A percentile compares a stretch with the other conserved stretches of the same genome.
Evolutionary conservation across 2,888 invertebrate genomes (phyloP).

Genomic region (Halictus ligatus): DNA sequence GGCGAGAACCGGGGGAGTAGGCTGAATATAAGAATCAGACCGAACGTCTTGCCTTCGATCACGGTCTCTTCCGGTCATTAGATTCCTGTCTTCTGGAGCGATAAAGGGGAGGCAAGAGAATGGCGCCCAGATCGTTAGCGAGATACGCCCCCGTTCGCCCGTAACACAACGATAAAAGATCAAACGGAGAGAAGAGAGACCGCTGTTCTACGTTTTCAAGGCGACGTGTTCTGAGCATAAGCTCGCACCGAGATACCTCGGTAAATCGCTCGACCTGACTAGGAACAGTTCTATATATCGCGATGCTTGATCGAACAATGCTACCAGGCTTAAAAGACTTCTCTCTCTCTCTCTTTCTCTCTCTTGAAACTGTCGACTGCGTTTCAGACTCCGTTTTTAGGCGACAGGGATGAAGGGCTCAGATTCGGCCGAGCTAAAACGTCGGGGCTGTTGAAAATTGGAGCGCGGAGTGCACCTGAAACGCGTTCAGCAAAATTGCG

Average conservation of each 20-base stretch:
- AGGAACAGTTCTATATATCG: neutral
- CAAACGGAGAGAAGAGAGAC: neutral
- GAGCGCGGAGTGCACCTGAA: neutral
- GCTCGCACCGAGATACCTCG: neutral
- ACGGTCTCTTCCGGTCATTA: slow-evolving; percentile 69
- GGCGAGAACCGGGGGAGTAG: neutral
- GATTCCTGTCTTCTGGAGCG: slow-evolving; percentile 30
- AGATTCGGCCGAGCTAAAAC: neutral
- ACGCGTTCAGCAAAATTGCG: neutral
- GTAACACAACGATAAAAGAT: slow-evolving; percentile 37
- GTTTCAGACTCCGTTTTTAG: neutral
- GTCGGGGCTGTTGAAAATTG: neutral
- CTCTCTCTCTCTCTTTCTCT: neutral
- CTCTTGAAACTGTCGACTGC: neutral
- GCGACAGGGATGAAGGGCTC: neutral
- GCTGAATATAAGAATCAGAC: slow-evolving; percentile 15
- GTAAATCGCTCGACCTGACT: neutral
- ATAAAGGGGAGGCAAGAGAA: slow-evolving; percentile 28
- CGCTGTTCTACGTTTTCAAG: neutral
- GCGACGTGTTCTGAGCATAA: slow-evolving; percentile 2
- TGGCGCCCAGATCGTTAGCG: slow-evolving; percentile 53
- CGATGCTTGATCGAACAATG: neutral
- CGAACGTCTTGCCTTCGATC: slow-evolving; percentile 40
- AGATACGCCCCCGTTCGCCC: slow-evolving; percentile 1
- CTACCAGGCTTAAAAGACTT: neutral